Conservation (phyloP, 2,113 vertebrate genomes). For the Sapayoa aenigma region DNA sequence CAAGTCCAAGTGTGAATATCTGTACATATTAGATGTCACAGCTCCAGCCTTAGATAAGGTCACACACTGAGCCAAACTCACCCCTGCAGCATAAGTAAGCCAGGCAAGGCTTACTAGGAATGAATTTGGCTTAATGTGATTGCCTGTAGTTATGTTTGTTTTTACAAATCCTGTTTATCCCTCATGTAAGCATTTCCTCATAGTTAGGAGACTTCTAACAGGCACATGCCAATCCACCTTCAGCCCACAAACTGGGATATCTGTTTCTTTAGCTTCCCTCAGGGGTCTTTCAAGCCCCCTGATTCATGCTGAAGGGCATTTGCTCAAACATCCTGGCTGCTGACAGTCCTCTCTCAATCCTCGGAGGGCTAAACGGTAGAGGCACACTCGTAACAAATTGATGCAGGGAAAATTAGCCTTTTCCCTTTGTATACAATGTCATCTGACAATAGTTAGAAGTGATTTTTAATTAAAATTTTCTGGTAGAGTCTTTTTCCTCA, state of each 20-base stretch:
- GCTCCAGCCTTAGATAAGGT: conserved; percentile 23
- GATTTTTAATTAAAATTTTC: background rate
- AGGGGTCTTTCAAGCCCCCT: background rate
- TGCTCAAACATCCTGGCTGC: background rate
- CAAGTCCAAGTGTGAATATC: background rate
- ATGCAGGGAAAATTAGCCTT: background rate
- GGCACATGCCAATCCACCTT: background rate
- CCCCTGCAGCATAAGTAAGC: background rate
- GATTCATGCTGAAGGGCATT: background rate
- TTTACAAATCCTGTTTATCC: conserved; percentile 37
- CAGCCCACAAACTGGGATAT: background rate
- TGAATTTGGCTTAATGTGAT: background rate
- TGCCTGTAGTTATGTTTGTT: conserved; percentile 39
- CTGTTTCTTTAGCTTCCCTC: background rate
- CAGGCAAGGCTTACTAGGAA: background rate
- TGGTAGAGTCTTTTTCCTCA: background rate
- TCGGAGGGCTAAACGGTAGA: background rate
- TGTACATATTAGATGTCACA: background rate
- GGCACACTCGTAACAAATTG: background rate
- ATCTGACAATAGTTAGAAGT: background rate
- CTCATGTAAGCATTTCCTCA: background rate
- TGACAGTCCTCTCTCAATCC: background rate
- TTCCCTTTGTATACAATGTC: background rate
- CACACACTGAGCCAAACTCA: conserved; percentile 5
- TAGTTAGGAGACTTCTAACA: background rate